Base-by-base conservation (phyloP, 1,140 invertebrate genomes). In the Ectropis grisescens region DNA sequence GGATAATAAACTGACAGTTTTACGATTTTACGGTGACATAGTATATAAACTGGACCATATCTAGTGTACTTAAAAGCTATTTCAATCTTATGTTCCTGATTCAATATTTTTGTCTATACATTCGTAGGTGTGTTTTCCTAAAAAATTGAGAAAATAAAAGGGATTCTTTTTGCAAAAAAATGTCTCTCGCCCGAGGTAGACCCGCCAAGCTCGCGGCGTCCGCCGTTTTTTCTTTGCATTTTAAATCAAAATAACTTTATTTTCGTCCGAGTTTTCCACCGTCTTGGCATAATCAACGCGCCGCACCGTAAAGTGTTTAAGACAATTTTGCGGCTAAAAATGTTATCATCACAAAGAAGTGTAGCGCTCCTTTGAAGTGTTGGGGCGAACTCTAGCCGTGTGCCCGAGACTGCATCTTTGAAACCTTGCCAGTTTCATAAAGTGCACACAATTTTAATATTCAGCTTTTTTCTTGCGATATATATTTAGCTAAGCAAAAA, bases 191-290 rank as follows among this genome's bases (percentile, higher is more conserved):
- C 37, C 41, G 29, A 47, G 31, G 49, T 47, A 41, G n/a, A n/a
- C 43, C 48, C 43, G 50, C 32, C 38, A 37, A 29, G 33, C 33
- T 43, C 42, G 28, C 47, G 31, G 29, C 53, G 33, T 52, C 40
- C 51, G 29, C 36, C 54, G 43, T 54, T 68, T 72, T 69, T 71
- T 60, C 54, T 62, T 62, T 61, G 58, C 59, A 70, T 72, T 78
- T 70, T 70, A 78, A 72, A 72, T 70, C 60, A 62, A 74, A 75
- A 79, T 70, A 75, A 70, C 58, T 74, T 72, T 55, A 62, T 72
- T 74, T 74, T 70, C 42, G 53, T 54, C 58, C 29, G 51, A 72
- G 67, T 72, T 69, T 60, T 60, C 49, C 35, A 54, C 58, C 58
- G 39, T 66, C 62, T 72, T 67, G 44, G 58, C 58, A 68, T 76